Base-by-base conservation (phyloP, 2,888 invertebrate genomes). In the Sturmia bella region DNA sequence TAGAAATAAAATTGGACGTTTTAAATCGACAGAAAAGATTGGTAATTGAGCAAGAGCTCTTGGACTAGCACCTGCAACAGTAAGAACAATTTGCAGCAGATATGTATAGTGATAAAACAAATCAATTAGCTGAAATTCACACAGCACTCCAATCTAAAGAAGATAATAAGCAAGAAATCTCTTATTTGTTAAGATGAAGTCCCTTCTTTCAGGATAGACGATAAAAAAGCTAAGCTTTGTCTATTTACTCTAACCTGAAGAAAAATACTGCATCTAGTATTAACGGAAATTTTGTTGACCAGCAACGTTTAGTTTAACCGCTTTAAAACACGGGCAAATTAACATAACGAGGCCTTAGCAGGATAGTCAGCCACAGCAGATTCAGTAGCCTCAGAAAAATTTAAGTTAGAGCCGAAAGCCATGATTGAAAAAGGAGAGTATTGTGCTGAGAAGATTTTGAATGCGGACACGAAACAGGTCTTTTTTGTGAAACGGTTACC, bases 371-470 rank as follows among this genome's bases (percentile, higher is more conserved):
- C 48, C 48, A 48, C 15, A 50, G 50, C 64, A 32, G 64, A 64
- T 50, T 50, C 50, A 69, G 17, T 45, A 69, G 57, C 69, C 21
- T 48, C 57, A 57, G 69, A 69, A 69, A 69, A 56, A 13, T 69
- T 69, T 69, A 68, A 56, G 68, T 43, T 54, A 43, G 56, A 69
- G n/a, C 68, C 32, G 41, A 69, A 56, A 69, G 68, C 85, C 87
- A 87, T 85, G 84, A 59, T 59, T 59, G 41, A 41, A 59, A 41
- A 37, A 32, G 56, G 56, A 37, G 56, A n/a, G 32, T 56, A 56
- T 56, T 32, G 32, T 56, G 27, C 32, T 32, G 6, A 27, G 27
- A 3, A 27, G 3, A 27, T 27, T 27, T 27, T 27, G 27, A 27
- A 27, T 27, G 27, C 27, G 3, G 27, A 27, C 27, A 27, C 27